A percentile compares a stretch with the other conserved stretches of the same genome.
Evolutionary conservation across 2,888 invertebrate species (phyloP).

Genomic region (Rhodophaea formosa): DNA sequence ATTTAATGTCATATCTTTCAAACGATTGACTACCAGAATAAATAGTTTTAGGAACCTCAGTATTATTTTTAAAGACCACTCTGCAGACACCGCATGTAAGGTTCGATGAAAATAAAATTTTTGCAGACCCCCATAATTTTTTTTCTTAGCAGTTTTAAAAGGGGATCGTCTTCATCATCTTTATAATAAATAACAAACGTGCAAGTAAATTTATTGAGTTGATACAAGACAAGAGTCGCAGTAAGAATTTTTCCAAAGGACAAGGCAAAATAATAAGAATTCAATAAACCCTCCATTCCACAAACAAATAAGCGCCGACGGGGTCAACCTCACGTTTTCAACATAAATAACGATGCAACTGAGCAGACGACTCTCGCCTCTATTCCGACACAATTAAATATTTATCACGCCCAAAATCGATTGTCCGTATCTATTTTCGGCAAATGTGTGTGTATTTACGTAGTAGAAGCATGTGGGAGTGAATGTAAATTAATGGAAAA

Average conservation of each 20-base stretch:
- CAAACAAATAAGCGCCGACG: not conserved
- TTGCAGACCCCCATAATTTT: too few relatives aligned
- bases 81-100: too few relatives aligned
- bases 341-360: slow-evolving; percentile 6
- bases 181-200: too few relatives aligned
- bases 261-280: not conserved
- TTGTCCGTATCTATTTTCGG: not conserved
- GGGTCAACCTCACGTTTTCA: slow-evolving; percentile 4
- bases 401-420: slow-evolving; percentile 14
- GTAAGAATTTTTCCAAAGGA: not conserved
- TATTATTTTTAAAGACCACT: too few relatives aligned
- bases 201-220: too few relatives aligned
- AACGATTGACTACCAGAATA: too few relatives aligned
- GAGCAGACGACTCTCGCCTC: not conserved
- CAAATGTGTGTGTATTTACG: not conserved
- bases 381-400: slow-evolving; percentile 11
- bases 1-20: too few relatives aligned
- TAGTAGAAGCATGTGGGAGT: not conserved
- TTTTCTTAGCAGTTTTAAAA: too few relatives aligned
- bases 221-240: not conserved
- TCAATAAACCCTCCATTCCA: not conserved
- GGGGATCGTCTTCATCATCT: too few relatives aligned
- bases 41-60: too few relatives aligned
- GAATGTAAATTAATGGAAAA: not conserved
- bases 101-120: too few relatives aligned